Evolutionary conservation across 2,113 vertebrate species (phyloP).

Genomic region (Mobula hypostoma): DNA sequence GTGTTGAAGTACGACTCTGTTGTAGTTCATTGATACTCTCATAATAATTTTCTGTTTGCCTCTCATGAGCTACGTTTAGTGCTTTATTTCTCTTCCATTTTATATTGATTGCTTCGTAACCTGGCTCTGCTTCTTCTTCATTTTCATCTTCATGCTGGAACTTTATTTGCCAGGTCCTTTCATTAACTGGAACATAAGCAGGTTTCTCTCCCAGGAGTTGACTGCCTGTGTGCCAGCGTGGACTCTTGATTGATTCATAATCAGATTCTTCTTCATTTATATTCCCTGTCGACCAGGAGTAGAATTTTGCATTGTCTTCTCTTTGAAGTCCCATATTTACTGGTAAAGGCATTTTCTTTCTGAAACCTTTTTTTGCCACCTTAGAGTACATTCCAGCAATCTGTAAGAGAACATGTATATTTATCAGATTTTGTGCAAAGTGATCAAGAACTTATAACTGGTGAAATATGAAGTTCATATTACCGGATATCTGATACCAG

Average conservation of each 20-base stretch:
- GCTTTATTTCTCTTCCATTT: not conserved
- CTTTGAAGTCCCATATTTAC: not conserved
- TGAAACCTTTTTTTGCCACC: not conserved
- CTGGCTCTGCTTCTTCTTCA: not conserved
- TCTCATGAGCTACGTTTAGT: not conserved
- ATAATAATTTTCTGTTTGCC: constrained; percentile 24
- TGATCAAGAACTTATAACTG: not conserved
- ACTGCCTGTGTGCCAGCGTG: constrained; percentile 6
- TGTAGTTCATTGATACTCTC: constrained; percentile 34
- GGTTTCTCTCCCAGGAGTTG: not conserved
- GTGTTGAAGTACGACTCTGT: not conserved
- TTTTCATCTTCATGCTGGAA: no score
- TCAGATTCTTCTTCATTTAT: constrained; percentile 20
- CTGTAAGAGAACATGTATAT: not conserved
- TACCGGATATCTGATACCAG: not conserved
- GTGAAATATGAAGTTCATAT: not conserved
- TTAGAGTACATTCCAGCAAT: constrained; percentile 33
- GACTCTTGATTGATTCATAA: constrained; percentile 17
- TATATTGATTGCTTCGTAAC: constrained; percentile 15
- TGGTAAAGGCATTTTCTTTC: not conserved
- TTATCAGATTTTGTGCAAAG: not conserved
- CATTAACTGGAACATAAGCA: not conserved
- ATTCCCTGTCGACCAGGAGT: constrained; percentile 11
- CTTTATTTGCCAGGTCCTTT: not conserved
- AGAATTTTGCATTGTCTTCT: not conserved